Conservation (phyloP, 2,888 invertebrate species). For the Neoscelio sp. region DNA sequence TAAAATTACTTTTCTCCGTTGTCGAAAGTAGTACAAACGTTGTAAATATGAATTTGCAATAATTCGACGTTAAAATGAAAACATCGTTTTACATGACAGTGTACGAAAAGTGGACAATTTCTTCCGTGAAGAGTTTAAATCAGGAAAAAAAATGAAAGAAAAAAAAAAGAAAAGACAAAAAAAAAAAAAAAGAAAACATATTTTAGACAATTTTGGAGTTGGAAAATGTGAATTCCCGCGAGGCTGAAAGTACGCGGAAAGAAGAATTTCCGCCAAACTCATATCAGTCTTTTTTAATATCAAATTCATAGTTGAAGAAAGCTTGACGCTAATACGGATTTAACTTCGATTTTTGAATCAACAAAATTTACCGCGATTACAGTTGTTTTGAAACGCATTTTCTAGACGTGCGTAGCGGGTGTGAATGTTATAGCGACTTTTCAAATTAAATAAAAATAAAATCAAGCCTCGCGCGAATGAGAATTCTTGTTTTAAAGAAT, state of each 20-base stretch:
- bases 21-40: neutral
- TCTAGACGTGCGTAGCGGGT: slow-evolving; percentile 36
- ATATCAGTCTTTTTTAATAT: slow-evolving; percentile 63
- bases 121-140: slow-evolving; percentile 65
- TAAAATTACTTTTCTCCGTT: too few relatives aligned
- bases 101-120: slow-evolving; percentile 40
- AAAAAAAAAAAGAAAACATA: slow-evolving; percentile 40
- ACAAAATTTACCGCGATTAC: slow-evolving; percentile 10
- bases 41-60: slow-evolving; percentile 27
- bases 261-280: slow-evolving; percentile 27
- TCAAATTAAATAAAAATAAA: slow-evolving; percentile 1
- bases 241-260: slow-evolving; percentile 53
- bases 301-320: slow-evolving; percentile 38
- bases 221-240: slow-evolving; percentile 47
- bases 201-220: slow-evolving; percentile 51
- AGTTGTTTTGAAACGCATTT: slow-evolving; percentile 36
- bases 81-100: slow-evolving; percentile 44
- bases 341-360: slow-evolving; percentile 50
- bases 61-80: neutral
- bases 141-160: slow-evolving; percentile 12
- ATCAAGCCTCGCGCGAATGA: slow-evolving; percentile 55
- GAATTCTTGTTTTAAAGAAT: slow-evolving; percentile 50
- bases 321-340: slow-evolving; percentile 40
- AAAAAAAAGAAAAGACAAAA: slow-evolving; percentile 6
- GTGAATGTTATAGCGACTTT: slow-evolving; percentile 30